Evolutionary conservation across 2,888 invertebrate genomes (phyloP).

Genomic region (Drosophila pullipes): DNA sequence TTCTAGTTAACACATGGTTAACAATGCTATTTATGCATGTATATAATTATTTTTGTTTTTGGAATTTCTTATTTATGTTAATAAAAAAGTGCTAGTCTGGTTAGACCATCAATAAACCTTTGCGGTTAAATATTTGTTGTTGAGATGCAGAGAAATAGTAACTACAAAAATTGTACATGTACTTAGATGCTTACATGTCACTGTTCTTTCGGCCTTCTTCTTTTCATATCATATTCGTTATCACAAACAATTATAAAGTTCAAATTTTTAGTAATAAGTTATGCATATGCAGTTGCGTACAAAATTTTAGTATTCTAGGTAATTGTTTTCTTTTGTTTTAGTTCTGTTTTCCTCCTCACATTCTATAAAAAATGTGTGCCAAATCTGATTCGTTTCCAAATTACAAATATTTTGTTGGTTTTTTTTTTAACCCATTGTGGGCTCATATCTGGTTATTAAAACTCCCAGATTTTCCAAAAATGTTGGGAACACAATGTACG

Average conservation of each 20-base stretch:
- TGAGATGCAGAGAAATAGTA: conserved; percentile 74
- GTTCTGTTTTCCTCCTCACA: conserved; percentile 12
- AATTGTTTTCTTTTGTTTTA: conserved; percentile 35
- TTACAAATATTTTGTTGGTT: conserved; percentile 58
- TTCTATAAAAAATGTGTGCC: conserved; percentile 58
- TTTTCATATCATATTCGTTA: conserved; percentile 61
- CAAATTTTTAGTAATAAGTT: conserved; percentile 73
- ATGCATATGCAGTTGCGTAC: conserved; percentile 71
- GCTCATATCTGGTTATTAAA: conserved; percentile 39
- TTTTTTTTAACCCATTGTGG: conserved; percentile 26
- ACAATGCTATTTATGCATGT: conserved; percentile 42
- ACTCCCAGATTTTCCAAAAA: conserved; percentile 44
- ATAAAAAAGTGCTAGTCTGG: conserved; percentile 75
- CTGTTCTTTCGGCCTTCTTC: conserved; percentile 11
- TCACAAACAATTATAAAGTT: conserved; percentile 81
- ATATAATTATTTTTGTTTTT: conserved; percentile 30
- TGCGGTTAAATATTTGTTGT: conserved; percentile 65
- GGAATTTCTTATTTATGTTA: conserved; percentile 53
- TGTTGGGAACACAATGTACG: conserved; percentile 29
- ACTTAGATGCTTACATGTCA: conserved; percentile 14
- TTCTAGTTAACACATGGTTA: conserved; percentile 33
- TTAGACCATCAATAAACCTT: conserved; percentile 56
- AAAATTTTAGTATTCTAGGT: conserved; percentile 73
- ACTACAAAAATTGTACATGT: conserved; percentile 66
- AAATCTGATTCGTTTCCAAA: conserved; percentile 63